Evolutionary conservation across 2,888 invertebrate species (phyloP), one percentile per base, ranked within the genome.

Genomic region (Sabellastarte sp.): DNA sequence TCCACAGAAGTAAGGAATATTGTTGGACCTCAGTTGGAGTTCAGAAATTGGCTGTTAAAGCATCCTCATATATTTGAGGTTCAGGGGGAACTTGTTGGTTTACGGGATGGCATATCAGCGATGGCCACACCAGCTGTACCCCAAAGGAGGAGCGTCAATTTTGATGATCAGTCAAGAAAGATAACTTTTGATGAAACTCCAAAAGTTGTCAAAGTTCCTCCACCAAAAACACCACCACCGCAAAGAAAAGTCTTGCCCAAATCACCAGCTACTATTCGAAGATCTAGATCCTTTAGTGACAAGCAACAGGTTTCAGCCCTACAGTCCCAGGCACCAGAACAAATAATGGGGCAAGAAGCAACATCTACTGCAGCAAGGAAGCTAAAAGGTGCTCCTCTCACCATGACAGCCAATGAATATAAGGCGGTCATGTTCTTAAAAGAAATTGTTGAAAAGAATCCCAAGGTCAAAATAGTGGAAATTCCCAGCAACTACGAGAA

Each of bases 1-100:
- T 93, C 95, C 66, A 26, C 59, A 2, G 64, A 65, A 31, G 62
- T 69, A 41, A 32, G 64, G 4, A 56, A 41, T 28, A 58, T 57
- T 10, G 64, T 64, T 50, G 64, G 64, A 30, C 64, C 64, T 2
- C 64, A 64, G 30, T 30, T 64, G 50, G 57, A 61, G 61, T 64
- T 64, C 50, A 32, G 32, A 1, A 55, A 32, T 5, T 64, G 64
- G 64, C 55, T 64, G 29, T 32, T 41, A 28, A 61, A 52, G 28
- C 64, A 64, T 60, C 64, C 64, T 26, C 64, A 64, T 32, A 64
- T 64, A 26, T 64, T 64, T 28, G 64, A 82, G 50, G 74, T 84
- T 4, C 76, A 80, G 63, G 82, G 80, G 5, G 84, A 84, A 31
- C 70, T 79, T 66, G 84, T 84, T 24, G 74, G 80, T 30, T 67